Conservation (phyloP, 2,888 invertebrate species). For the Maniola hyperantus region DNA sequence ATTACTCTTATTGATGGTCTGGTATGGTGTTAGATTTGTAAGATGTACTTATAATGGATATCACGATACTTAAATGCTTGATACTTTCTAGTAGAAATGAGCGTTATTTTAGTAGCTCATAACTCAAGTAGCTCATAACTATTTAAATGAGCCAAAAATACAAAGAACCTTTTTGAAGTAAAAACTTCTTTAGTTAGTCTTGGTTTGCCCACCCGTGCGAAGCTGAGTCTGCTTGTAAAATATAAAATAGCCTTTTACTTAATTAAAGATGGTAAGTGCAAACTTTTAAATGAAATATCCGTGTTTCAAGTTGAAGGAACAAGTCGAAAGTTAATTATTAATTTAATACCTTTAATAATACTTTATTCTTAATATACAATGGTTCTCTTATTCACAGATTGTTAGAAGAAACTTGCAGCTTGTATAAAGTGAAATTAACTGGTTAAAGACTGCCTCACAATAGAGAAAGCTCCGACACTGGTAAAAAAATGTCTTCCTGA, state of each 20-base stretch:
- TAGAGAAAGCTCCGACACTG: background rate
- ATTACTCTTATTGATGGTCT: too few species aligned
- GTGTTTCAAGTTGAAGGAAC: slow-evolving; percentile 31
- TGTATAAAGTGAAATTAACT: too few species aligned
- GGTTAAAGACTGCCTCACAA: background rate
- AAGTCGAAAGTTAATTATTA: slow-evolving; percentile 36
- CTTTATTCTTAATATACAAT: slow-evolving; percentile 1
- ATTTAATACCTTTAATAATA: slow-evolving; percentile 32
- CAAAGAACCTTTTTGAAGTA: too few species aligned
- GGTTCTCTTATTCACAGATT: slow-evolving; percentile 18
- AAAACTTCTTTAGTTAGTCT: too few species aligned
- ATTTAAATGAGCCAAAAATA: too few species aligned
- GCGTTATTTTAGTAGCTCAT: too few species aligned
- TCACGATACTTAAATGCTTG: too few species aligned
- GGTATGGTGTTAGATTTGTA: too few species aligned
- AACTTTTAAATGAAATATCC: slow-evolving; percentile 37
- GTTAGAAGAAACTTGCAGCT: slow-evolving; percentile 12
- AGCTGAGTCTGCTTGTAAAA: background rate
- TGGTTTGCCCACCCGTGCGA: background rate
- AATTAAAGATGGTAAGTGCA: slow-evolving; percentile 26
- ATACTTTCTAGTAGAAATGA: too few species aligned
- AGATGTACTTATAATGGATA: too few species aligned
- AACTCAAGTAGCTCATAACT: too few species aligned
- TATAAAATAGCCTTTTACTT: slow-evolving; percentile 15
- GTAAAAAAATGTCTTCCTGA: background rate